Evolutionary conservation across 2,888 invertebrate genomes (phyloP).

Genomic region (Andrena bicolor): DNA sequence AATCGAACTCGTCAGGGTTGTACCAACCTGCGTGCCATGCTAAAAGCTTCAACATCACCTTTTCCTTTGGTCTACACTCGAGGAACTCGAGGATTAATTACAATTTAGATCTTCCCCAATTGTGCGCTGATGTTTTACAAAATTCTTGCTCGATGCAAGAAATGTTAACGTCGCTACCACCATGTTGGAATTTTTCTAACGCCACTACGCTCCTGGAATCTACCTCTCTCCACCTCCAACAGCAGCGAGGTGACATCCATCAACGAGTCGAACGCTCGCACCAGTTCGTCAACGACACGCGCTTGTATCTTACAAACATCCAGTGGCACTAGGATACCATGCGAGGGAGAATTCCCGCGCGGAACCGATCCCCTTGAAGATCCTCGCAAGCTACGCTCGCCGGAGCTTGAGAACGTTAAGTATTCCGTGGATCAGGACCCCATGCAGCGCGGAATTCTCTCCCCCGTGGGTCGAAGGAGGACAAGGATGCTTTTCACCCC

Average conservation of each 20-base stretch:
- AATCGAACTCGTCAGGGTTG: not conserved
- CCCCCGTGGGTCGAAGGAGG: not conserved
- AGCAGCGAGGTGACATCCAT: not conserved
- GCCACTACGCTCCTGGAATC: not conserved
- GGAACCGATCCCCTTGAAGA: not conserved
- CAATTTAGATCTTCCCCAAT: too few relatives aligned
- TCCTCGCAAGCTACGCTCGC: not conserved
- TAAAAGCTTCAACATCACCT: not conserved
- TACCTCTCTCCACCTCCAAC: not conserved
- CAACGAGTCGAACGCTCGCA: constrained; percentile 7
- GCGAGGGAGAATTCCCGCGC: constrained; percentile 51
- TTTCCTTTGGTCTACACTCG: not conserved
- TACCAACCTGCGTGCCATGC: not conserved
- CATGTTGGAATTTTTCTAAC: not conserved
- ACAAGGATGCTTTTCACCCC: not conserved
- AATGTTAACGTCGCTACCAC: not conserved
- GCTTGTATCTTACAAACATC: constrained; percentile 59
- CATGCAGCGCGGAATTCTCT: constrained; percentile 61
- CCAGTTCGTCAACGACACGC: not conserved
- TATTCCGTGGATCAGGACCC: constrained; percentile 75
- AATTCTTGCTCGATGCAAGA: not conserved
- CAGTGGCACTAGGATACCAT: constrained; percentile 67
- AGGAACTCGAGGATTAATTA: too few relatives aligned
- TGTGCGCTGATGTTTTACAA: not conserved
- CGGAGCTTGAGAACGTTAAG: constrained; percentile 68